These are phyloP conservation scores for Pseudorhiza aurosa DNA, from an alignment of 30 jellyfish, hydroid and myxozoan genomes.

Conservation along the genomic window DNA sequence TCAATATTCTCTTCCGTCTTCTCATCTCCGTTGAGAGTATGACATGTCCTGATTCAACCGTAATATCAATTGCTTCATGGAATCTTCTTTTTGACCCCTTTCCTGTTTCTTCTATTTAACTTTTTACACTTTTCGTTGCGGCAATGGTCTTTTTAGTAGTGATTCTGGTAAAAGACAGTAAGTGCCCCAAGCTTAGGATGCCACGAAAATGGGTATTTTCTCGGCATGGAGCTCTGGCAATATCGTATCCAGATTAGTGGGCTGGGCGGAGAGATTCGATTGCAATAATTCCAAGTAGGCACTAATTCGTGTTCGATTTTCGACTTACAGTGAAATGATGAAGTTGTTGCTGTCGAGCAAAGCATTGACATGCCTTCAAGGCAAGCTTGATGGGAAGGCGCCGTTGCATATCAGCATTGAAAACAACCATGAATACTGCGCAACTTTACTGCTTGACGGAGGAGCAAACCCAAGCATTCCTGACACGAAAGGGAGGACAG, in stretches of 20 bases:
- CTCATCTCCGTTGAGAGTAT: too few species aligned
- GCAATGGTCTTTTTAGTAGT: too few species aligned
- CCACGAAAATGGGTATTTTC: neutral
- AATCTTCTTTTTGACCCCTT: too few species aligned
- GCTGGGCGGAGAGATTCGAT: neutral
- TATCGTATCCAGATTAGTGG: neutral
- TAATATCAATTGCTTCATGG: too few species aligned
- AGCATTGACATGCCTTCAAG: conserved; percentile 44
- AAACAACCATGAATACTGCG: conserved; percentile 37
- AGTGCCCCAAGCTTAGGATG: too few species aligned
- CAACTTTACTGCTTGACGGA: conserved; percentile 55
- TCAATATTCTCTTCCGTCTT: too few species aligned
- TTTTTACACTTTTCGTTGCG: too few species aligned
- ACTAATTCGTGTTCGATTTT: neutral
- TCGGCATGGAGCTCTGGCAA: neutral
- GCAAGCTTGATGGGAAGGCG: conserved; percentile 56
- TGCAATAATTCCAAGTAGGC: neutral
- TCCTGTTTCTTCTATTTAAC: too few species aligned
- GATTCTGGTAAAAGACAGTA: too few species aligned
- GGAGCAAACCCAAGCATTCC: conserved; percentile 59
- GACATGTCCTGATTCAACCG: too few species aligned
- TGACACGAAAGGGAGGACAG: conserved; percentile 48
- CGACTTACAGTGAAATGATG: conserved; percentile 45
- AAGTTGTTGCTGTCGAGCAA: conserved; percentile 32
- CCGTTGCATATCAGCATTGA: conserved; percentile 49